A percentile compares a stretch with the other conserved stretches of the same genome.
Evolutionary conservation across 2,797 vertebrate species (phyloP).

Genomic region (Channa striata): DNA sequence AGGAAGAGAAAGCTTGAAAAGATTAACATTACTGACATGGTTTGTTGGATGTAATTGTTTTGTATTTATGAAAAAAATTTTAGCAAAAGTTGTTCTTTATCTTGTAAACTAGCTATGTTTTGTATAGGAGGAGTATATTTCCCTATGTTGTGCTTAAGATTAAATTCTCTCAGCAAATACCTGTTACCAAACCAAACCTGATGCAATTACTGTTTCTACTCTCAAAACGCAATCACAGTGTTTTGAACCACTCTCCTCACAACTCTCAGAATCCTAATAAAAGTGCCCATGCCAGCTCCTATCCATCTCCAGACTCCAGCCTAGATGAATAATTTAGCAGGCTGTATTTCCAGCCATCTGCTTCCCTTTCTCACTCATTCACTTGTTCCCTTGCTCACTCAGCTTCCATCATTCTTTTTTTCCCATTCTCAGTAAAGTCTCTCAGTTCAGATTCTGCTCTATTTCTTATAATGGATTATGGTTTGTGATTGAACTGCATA

Average conservation of each 20-base stretch:
- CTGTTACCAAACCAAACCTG: constrained; percentile 54
- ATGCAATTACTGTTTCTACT: constrained; percentile 65
- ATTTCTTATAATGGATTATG: constrained; percentile 4
- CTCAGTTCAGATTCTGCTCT: constrained; percentile 24
- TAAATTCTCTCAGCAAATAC: constrained; percentile 45
- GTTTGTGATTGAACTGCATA: neutral
- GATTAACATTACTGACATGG: no score
- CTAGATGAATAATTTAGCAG: constrained; percentile 82
- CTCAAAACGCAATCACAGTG: constrained; percentile 68
- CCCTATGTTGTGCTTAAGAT: constrained; percentile 29
- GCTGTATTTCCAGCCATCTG: constrained; percentile 80
- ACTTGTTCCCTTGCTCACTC: constrained; percentile 32
- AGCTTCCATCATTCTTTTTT: constrained; percentile 50
- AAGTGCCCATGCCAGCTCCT: constrained; percentile 70
- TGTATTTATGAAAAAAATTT: neutral
- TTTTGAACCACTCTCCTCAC: constrained; percentile 67
- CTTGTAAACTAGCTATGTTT: neutral
- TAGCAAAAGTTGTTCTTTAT: neutral
- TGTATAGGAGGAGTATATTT: neutral
- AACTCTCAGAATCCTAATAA: constrained; percentile 73
- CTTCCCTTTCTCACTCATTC: constrained; percentile 53
- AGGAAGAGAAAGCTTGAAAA: no score
- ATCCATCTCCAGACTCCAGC: constrained; percentile 77
- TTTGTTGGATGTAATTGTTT: no score
- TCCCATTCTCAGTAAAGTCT: constrained; percentile 29